Evolutionary conservation across 1,140 invertebrate genomes (phyloP).

Genomic region (Saccostrea echinata): DNA sequence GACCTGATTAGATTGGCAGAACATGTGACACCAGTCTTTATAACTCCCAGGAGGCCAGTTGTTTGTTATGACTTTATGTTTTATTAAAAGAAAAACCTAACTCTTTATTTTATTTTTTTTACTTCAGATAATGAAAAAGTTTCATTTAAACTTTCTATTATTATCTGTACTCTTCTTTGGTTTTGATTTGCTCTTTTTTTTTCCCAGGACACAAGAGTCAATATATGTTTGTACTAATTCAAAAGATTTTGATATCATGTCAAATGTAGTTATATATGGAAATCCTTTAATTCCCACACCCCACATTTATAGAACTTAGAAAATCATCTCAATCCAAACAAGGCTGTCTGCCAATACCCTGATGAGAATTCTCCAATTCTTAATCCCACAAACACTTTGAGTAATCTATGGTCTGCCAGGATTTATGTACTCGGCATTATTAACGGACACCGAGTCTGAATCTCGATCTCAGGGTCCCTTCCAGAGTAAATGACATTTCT

Average conservation of each 20-base stretch:
- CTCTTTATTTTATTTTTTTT: not conserved
- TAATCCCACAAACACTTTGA: not conserved
- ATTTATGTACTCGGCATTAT: constrained; percentile 28
- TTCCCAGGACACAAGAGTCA: not conserved
- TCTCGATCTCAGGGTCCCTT: not conserved
- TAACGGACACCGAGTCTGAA: constrained; percentile 16
- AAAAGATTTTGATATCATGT: not conserved
- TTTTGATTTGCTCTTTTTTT: not conserved
- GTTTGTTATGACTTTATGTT: not conserved
- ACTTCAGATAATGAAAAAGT: not conserved
- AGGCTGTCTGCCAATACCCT: not conserved
- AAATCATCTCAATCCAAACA: not conserved
- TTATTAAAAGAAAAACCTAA: not conserved
- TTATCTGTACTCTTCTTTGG: not conserved
- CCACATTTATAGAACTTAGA: constrained; percentile 1
- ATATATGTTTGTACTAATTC: not conserved
- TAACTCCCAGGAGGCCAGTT: not conserved
- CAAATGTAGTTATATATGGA: constrained; percentile 3
- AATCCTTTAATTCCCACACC: constrained; percentile 27
- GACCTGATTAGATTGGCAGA: not conserved
- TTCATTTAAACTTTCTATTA: not conserved
- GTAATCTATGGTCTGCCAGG: constrained; percentile 3
- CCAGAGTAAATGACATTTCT: not conserved
- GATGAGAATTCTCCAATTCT: not conserved
- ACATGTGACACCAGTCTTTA: not conserved